These are phyloP conservation scores for Metalampra italica DNA, from an alignment of 2,888 invertebrate genomes.

Conservation along the genomic window DNA sequence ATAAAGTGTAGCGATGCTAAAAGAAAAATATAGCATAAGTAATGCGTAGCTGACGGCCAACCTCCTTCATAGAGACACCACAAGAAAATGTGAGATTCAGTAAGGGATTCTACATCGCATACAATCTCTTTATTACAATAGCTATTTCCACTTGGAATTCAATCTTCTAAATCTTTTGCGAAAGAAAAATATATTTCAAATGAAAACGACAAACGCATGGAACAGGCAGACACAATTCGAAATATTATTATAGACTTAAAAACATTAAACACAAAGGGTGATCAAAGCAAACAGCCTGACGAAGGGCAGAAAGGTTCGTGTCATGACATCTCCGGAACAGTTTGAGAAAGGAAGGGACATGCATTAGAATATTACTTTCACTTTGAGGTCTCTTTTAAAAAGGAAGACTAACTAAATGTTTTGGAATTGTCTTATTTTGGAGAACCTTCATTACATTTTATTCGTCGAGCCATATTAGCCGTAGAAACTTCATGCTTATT, in stretches of 20 bases:
- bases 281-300: not conserved
- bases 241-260: not conserved
- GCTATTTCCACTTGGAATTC: too few species aligned
- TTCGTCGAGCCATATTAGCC: too few species aligned
- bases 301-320: not conserved
- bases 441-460: not conserved
- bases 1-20: too few species aligned
- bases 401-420: not conserved
- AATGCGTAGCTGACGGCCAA: too few species aligned
- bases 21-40: too few species aligned
- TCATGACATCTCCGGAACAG: not conserved
- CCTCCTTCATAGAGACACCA: too few species aligned
- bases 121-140: too few species aligned
- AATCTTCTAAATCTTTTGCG: too few species aligned
- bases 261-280: not conserved
- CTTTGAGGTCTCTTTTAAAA: not conserved
- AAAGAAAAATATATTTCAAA: too few species aligned
- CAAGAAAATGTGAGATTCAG: too few species aligned
- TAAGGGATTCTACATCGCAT: too few species aligned
- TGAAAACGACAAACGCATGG: not conserved
- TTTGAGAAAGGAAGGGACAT: not conserved
- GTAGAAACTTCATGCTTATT: too few species aligned
- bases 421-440: not conserved
- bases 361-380: not conserved
- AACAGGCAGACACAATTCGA: not conserved